These are phyloP conservation scores for Lasioglossum leucozonium DNA, from an alignment of 2,888 invertebrate species.

Conservation along the genomic window DNA sequence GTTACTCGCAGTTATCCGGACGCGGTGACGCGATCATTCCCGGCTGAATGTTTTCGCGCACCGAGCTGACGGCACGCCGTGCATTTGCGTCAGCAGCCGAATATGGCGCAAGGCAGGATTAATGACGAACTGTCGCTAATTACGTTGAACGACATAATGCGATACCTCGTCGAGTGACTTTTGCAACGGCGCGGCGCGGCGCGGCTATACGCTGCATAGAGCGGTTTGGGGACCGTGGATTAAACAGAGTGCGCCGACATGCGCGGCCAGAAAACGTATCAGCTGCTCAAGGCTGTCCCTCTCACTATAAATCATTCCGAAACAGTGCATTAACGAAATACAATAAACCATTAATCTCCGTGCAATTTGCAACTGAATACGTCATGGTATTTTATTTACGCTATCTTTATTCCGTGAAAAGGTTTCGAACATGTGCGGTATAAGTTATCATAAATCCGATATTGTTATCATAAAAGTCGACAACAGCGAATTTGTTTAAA, in stretches of 20 bases:
- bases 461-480: not conserved
- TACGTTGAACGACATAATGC: constrained; percentile 66
- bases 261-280: not conserved
- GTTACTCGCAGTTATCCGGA: constrained; percentile 27
- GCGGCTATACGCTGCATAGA: not conserved
- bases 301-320: not conserved
- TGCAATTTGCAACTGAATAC: not conserved
- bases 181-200: constrained; percentile 30
- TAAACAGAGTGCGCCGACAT: not conserved
- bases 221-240: not conserved
- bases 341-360: not conserved
- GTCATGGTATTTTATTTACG: not conserved
- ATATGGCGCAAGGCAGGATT: constrained; percentile 64
- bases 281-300: not conserved
- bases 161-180: constrained; percentile 37
- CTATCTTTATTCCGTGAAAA: not conserved
- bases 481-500: not conserved
- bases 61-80: constrained; percentile 6
- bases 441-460: not conserved
- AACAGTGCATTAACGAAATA: constrained; percentile 1
- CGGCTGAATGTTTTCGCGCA: constrained; percentile 40
- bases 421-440: not conserved
- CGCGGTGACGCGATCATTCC: constrained; percentile 34
- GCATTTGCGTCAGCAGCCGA: constrained; percentile 38
- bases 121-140: constrained; percentile 73